These are phyloP conservation scores for Geococcyx californianus DNA, from an alignment of 2,113 vertebrate genomes.

Conservation along the genomic window DNA sequence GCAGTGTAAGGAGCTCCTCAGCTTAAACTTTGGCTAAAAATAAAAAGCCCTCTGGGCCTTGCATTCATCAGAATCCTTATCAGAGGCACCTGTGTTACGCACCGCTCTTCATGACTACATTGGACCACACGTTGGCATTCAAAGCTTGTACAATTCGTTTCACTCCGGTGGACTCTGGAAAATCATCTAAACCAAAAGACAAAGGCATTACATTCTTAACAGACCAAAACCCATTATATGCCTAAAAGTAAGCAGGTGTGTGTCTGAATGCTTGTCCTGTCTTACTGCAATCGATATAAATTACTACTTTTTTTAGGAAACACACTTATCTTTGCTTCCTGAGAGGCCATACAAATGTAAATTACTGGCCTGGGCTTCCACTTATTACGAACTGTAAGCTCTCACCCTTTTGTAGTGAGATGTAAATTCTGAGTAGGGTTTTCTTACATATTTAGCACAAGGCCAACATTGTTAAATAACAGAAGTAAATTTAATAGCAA, in stretches of 20 bases:
- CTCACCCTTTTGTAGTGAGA: neutral
- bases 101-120: constrained; percentile 94
- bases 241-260: neutral
- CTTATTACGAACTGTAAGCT: neutral
- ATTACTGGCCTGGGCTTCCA: neutral
- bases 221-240: fast-evolving
- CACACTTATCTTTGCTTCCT: neutral
- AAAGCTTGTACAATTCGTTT: constrained; percentile 94
- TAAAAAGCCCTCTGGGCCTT: neutral
- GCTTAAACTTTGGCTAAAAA: neutral
- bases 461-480: neutral
- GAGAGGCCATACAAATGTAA: neutral
- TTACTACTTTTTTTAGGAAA: neutral
- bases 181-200: constrained; percentile 83
- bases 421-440: neutral
- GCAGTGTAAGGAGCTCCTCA: neutral
- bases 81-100: neutral
- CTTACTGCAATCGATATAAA: fast-evolving
- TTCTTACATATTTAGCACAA: neutral
- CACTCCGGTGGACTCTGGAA: constrained; percentile 95
- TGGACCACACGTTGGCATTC: constrained; percentile 97
- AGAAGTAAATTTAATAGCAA: neutral
- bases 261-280: neutral
- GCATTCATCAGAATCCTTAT: fast-evolving
- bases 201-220: neutral